Percentiles rank a stretch among this genome's conserved stretches.
Evolutionary conservation across 2,888 invertebrate genomes (phyloP).

Genomic region (Phymatocera aterrima): DNA sequence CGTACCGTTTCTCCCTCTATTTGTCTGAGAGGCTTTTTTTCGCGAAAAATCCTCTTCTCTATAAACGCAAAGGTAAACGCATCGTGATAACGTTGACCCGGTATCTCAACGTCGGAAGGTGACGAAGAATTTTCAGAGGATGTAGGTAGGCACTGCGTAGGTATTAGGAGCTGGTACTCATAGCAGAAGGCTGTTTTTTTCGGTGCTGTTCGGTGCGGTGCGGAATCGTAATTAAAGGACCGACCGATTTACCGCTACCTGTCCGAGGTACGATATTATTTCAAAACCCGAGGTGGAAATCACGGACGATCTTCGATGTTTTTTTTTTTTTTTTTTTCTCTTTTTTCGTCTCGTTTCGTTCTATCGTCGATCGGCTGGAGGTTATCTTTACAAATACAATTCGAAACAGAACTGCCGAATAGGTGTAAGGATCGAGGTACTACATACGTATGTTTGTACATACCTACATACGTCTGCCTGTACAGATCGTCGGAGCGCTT

Average conservation of each 20-base stretch:
- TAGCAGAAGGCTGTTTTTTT: background rate
- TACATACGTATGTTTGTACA: no score
- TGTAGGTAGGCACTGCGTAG: background rate
- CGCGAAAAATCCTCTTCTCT: no score
- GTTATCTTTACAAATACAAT: background rate
- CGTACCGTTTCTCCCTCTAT: no score
- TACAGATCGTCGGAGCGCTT: no score
- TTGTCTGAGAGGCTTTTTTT: no score
- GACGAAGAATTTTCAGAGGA: background rate
- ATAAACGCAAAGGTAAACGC: no score
- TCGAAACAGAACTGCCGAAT: background rate
- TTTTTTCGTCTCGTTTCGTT: background rate
- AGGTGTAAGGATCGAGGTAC: no score
- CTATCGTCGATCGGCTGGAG: background rate
- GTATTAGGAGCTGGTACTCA: background rate
- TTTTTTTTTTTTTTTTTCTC: background rate
- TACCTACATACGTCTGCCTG: no score
- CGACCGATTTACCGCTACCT: slow-evolving; percentile 35
- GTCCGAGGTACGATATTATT: slow-evolving; percentile 23
- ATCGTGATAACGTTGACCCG: no score
- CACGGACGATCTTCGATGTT: slow-evolving; percentile 20
- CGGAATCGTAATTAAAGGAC: slow-evolving; percentile 37
- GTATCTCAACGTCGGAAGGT: no score
- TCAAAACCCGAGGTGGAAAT: slow-evolving; percentile 15
- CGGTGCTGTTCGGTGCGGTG: background rate